phyloP scores from a whole-genome alignment of 1,140 invertebrate genomes.

The Frieseomelitta varia region DNA sequence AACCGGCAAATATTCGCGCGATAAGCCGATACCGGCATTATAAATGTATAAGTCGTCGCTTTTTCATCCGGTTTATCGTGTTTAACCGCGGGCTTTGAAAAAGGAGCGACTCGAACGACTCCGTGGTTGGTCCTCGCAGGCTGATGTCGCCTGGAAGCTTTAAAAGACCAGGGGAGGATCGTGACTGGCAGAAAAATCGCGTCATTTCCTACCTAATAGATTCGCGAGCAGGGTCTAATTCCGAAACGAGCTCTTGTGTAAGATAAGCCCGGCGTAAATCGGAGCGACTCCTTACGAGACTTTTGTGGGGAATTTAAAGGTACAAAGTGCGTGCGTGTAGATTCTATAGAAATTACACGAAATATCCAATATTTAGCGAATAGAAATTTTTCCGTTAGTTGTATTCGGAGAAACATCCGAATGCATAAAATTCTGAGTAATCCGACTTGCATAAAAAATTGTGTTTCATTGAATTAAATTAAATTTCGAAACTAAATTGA shows the following conservation, averaged over 20 bases:
- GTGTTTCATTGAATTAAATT: too few relatives aligned
- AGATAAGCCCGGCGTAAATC: background rate
- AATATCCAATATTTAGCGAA: too few relatives aligned
- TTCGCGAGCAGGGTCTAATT: conserved; percentile 2
- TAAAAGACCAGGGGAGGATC: background rate
- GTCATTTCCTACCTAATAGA: conserved; percentile 6
- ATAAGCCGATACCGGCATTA: conserved; percentile 59
- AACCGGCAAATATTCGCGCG: conserved; percentile 26
- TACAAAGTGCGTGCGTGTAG: too few relatives aligned
- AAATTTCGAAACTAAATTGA: too few relatives aligned
- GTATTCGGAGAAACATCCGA: too few relatives aligned
- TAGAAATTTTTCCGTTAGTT: too few relatives aligned
- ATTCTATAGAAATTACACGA: too few relatives aligned
- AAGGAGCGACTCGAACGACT: conserved; percentile 27
- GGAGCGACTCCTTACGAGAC: background rate
- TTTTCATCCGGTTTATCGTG: conserved; percentile 59
- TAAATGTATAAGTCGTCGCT: conserved; percentile 60
- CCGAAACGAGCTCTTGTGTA: background rate
- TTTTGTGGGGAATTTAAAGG: background rate
- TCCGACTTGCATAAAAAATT: too few relatives aligned
- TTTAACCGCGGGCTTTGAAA: conserved; percentile 41
- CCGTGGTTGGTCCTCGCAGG: background rate
- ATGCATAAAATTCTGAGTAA: too few relatives aligned
- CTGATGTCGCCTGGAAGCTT: background rate
- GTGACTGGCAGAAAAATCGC: conserved; percentile 20